These are phyloP conservation scores for Drosophila limbata DNA, from an alignment of 2,888 invertebrate genomes.

Conservation along the genomic window DNA sequence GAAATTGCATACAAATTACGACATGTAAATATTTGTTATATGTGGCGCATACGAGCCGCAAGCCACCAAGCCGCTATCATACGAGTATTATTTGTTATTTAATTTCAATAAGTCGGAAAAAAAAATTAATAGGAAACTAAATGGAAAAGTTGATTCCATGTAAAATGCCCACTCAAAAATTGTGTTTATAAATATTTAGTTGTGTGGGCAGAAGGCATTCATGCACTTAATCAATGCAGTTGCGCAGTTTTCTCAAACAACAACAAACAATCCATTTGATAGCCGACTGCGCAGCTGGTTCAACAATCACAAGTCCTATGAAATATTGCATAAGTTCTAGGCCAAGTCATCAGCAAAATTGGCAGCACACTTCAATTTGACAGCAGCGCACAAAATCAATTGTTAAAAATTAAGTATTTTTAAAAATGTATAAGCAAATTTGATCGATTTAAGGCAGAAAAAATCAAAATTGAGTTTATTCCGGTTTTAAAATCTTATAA, in stretches of 20 bases:
- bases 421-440: not conserved
- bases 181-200: constrained; percentile 16
- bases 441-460: not conserved
- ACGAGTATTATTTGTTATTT: constrained; percentile 3
- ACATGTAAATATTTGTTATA: constrained; percentile 46
- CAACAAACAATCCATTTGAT: constrained; percentile 10
- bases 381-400: constrained; percentile 7
- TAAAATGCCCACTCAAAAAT: not conserved
- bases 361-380: constrained; percentile 6
- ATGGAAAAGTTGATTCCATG: not conserved
- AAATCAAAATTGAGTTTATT: not conserved
- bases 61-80: not conserved
- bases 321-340: constrained; percentile 3
- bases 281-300: constrained; percentile 13
- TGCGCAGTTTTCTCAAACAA: not conserved
- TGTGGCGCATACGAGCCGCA: constrained; percentile 39
- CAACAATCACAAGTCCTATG: not conserved
- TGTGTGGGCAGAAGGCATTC: constrained; percentile 1
- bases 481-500: not conserved
- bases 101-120: constrained; percentile 3
- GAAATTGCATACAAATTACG: constrained; percentile 34
- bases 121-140: not conserved
- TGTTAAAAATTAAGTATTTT: not conserved
- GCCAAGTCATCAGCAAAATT: not conserved
- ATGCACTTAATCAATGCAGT: constrained; percentile 18